Base-by-base conservation (phyloP, 2,888 invertebrate species). In the Atherix ibis region DNA sequence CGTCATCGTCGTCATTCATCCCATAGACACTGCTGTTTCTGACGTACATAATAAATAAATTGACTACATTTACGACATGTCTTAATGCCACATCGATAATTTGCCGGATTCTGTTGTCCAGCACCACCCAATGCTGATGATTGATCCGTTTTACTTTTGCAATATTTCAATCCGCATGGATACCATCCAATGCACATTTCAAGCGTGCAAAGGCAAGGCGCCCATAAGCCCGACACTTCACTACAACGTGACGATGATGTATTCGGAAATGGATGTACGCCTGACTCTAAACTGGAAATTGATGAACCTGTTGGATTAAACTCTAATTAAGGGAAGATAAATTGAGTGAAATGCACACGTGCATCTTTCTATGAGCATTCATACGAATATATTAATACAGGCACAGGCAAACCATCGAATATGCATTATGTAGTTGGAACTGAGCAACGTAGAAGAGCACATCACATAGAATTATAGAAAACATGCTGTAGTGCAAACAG, bases 131-230 rank as follows among this genome's bases (percentile, higher is more conserved):
- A 36, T 35, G 37, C 44, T 41, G 32, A 42, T 15, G 41, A 40
- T 37, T 46, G 46, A 44, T 71, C 70, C 28, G 74, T 73, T 56
- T 81, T 80, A 28, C 80, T 81, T 50, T 87, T 84, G 63, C 94
- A 94, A 63, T 89, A 94, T 55, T 92, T 92, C 27, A 94, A 67
- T 15, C 88, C 89, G 58, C 92, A 94, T 0, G 94, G 92, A 61
- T 89, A 94, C 92, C 92, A 94, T 34, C 88, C 88, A 34, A 92
- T 78, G 58, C 89, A 89, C 41, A 79, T 73, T 66, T 89, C 83
- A 46, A 89, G 66, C 35, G 79, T 79, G 56, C 91, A 91, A 34
- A 78, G 71, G 56, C 91, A 91, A 16, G 85, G 77, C 39, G 73
- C 70, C 64, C 72, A 70, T 38, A 71, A 62, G 47, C 75, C 74